phyloP scores from a whole-genome alignment of 2,113 vertebrate species.

The Siphamia tubifer region DNA sequence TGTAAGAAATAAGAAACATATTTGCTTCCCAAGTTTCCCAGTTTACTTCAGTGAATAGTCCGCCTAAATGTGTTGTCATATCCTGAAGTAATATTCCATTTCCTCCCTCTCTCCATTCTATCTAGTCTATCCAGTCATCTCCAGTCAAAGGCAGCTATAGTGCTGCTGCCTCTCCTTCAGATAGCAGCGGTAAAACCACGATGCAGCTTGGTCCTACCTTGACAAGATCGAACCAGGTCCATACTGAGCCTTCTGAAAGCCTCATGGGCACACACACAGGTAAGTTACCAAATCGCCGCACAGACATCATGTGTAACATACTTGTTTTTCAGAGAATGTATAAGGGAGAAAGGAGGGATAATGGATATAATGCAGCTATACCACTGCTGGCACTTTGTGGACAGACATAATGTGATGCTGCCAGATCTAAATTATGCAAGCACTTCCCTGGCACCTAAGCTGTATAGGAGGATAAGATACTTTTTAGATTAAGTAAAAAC shows the following conservation, averaged over 20 bases:
- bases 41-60: not conserved
- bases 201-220: slow-evolving; percentile 73
- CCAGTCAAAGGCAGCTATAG: slow-evolving; percentile 80
- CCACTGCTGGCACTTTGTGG: slow-evolving; percentile 33
- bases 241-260: slow-evolving; percentile 81
- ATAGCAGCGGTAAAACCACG: slow-evolving; percentile 73
- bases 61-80: slow-evolving; percentile 3
- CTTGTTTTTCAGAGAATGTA: slow-evolving; percentile 2
- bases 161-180: slow-evolving; percentile 77
- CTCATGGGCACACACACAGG: slow-evolving; percentile 85
- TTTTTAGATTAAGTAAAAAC: slow-evolving; percentile 17
- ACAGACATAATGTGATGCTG: slow-evolving; percentile 52
- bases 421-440: slow-evolving; percentile 56
- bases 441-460: slow-evolving; percentile 54
- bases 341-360: not conserved
- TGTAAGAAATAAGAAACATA: not conserved
- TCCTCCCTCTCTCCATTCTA: slow-evolving; percentile 23
- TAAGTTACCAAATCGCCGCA: slow-evolving; percentile 64
- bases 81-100: slow-evolving; percentile 34
- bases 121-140: slow-evolving; percentile 66
- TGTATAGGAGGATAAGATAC: slow-evolving; percentile 29
- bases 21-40: too few relatives aligned
- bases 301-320: not conserved
- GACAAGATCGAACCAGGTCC: slow-evolving; percentile 71
- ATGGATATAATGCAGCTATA: slow-evolving; percentile 45